These are phyloP conservation scores for Muscicapa striata DNA, from an alignment of 2,797 vertebrate species.

Conservation along the genomic window DNA sequence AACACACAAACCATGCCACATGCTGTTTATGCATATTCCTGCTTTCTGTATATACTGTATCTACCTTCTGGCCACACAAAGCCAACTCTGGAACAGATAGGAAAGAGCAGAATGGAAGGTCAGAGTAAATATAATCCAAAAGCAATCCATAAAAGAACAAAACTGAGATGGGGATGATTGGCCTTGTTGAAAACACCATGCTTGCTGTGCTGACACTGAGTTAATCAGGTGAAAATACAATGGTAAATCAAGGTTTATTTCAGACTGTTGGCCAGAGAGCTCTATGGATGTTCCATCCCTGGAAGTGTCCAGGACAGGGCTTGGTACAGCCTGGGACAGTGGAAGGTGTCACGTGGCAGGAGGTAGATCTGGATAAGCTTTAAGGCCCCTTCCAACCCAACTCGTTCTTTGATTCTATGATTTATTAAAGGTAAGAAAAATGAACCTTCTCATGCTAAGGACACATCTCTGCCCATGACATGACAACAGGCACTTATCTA, in stretches of 20 bases:
- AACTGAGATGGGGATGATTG: conserved; percentile 2
- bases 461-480: fast-evolving
- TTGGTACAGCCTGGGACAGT: neutral
- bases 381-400: neutral
- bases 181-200: neutral
- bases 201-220: neutral
- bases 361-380: neutral
- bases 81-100: neutral
- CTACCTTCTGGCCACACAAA: conserved; percentile 54
- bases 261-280: neutral
- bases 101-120: conserved; percentile 50
- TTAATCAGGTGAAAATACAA: neutral
- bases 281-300: neutral
- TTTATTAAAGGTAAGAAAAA: neutral
- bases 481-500: fast-evolving
- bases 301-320: neutral
- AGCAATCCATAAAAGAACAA: conserved; percentile 58
- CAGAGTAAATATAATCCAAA: conserved; percentile 57
- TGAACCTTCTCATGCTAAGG: neutral
- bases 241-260: neutral
- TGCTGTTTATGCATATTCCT: conserved; percentile 53
- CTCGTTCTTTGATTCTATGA: neutral
- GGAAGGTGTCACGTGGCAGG: neutral
- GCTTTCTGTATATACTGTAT: conserved; percentile 11
- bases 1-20: conserved; percentile 44